Percentiles rank a stretch among this genome's conserved stretches.
Conservation (phyloP, 2,888 invertebrate genomes). For the Unio pictorum region DNA sequence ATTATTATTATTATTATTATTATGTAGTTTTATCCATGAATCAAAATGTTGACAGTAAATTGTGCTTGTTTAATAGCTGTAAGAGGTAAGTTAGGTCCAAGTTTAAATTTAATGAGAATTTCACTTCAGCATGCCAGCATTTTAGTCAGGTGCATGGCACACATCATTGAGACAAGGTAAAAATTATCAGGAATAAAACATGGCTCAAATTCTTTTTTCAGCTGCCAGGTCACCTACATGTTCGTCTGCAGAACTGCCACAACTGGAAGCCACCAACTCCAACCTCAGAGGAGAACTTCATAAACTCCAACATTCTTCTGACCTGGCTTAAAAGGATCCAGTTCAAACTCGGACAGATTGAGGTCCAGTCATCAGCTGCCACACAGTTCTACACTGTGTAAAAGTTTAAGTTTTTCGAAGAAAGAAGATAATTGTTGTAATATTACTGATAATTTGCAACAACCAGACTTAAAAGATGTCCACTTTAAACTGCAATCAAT, state of each 20-base stretch:
- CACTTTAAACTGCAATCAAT: slow-evolving; percentile 99
- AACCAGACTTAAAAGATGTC: slow-evolving; percentile 91
- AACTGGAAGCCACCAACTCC: slow-evolving; percentile 81
- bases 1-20: no score
- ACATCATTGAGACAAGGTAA: no score
- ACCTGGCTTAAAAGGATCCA: slow-evolving; percentile 94
- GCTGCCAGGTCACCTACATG: slow-evolving; percentile 90
- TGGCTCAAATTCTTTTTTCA: slow-evolving; percentile 67
- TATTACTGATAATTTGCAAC: slow-evolving; percentile 42
- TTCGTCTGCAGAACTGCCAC: slow-evolving; percentile 89
- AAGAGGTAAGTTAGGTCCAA: no score
- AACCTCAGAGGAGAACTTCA: slow-evolving; percentile 64
- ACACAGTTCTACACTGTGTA: slow-evolving; percentile 82
- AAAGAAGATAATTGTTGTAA: neutral
- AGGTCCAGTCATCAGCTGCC: slow-evolving; percentile 92
- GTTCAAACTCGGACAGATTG: slow-evolving; percentile 98
- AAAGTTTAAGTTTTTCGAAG: neutral
- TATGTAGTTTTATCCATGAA: no score
- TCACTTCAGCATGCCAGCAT: no score
- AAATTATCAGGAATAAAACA: no score
- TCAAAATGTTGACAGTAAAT: no score
- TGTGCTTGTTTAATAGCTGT: no score
- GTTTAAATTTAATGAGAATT: no score
- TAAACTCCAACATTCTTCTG: slow-evolving; percentile 71
- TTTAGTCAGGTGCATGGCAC: no score